Base-by-base conservation (phyloP, 2,888 invertebrate species). In the Brassicogethes aeneus region DNA sequence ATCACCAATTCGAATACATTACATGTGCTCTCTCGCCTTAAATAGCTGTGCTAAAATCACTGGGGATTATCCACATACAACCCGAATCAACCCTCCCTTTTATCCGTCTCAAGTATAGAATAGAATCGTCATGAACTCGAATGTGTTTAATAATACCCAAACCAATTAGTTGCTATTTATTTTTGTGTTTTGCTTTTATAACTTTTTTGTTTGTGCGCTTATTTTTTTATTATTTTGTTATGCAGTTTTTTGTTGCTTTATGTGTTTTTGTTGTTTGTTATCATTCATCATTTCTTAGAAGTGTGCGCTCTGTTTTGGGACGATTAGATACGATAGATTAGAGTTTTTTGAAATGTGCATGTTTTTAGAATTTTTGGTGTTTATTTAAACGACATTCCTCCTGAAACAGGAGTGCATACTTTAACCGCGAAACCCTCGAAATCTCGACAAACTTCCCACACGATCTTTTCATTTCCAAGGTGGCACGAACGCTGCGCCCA, bases 401-500 rank as follows among this genome's bases (percentile, higher is more conserved):
- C n/a, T n/a, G n/a, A n/a, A n/a, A n/a, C n/a, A n/a, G n/a, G n/a
- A n/a, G n/a, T n/a, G n/a, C n/a, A n/a, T n/a, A n/a, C n/a, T n/a
- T n/a, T n/a, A n/a, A n/a, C n/a, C n/a, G n/a, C n/a, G n/a, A n/a
- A n/a, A n/a, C n/a, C n/a, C n/a, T n/a, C n/a, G n/a, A n/a, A n/a
- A n/a, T n/a, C n/a, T n/a, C n/a, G n/a, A n/a, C n/a, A n/a, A n/a
- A n/a, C n/a, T n/a, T n/a, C n/a, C n/a, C n/a, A n/a, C n/a, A n/a
- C n/a, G n/a, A n/a, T n/a, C n/a, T n/a, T n/a, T n/a, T n/a, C n/a
- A n/a, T n/a, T n/a, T n/a, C n/a, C n/a, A n/a, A n/a, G n/a, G n/a
- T n/a, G 79, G 76, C 57, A 70, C 69, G 44, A 70, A 75, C 72
- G 59, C 76, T 75, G 60, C 79, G 65, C 78, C 81, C 44, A 65